phyloP scores from a whole-genome alignment of 2,113 vertebrate genomes.

The Maccullochella peelii region DNA sequence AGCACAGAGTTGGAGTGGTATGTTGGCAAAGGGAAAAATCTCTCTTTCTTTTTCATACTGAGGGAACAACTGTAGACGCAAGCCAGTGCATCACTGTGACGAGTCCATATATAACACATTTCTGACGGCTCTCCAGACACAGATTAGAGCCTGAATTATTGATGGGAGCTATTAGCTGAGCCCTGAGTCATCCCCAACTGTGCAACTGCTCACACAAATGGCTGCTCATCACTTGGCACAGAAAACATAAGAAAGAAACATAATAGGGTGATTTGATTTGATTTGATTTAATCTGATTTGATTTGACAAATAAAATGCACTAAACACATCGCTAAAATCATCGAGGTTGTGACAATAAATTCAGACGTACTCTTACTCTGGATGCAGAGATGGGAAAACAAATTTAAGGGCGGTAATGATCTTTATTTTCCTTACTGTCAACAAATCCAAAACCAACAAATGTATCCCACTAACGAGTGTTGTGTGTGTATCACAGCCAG shows the following conservation, averaged over 20 bases:
- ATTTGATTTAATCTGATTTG: slow-evolving; percentile 10
- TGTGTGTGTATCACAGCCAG: not conserved
- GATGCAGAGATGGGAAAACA: not conserved
- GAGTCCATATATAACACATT: slow-evolving; percentile 61
- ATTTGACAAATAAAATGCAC: not conserved
- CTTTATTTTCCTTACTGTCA: not conserved
- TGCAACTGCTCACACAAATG: slow-evolving; percentile 1
- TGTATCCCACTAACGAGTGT: not conserved
- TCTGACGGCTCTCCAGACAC: slow-evolving; percentile 73
- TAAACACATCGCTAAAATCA: not conserved
- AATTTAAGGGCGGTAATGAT: not conserved
- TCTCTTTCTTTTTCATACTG: not conserved
- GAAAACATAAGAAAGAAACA: not conserved
- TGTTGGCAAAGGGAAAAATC: not conserved
- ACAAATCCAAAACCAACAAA: not conserved
- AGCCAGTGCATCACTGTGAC: slow-evolving; percentile 44
- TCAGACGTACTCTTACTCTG: not conserved
- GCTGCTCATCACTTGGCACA: not conserved
- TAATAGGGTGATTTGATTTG: not conserved
- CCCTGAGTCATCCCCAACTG: slow-evolving; percentile 53
- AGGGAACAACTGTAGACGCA: slow-evolving; percentile 8
- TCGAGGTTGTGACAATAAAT: not conserved
- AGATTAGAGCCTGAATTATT: slow-evolving; percentile 80
- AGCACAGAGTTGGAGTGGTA: not conserved
- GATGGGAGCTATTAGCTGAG: slow-evolving; percentile 72